These are phyloP conservation scores for Drosophila kambysellisi DNA, from an alignment of 2,888 invertebrate genomes.

Conservation along the genomic window DNA sequence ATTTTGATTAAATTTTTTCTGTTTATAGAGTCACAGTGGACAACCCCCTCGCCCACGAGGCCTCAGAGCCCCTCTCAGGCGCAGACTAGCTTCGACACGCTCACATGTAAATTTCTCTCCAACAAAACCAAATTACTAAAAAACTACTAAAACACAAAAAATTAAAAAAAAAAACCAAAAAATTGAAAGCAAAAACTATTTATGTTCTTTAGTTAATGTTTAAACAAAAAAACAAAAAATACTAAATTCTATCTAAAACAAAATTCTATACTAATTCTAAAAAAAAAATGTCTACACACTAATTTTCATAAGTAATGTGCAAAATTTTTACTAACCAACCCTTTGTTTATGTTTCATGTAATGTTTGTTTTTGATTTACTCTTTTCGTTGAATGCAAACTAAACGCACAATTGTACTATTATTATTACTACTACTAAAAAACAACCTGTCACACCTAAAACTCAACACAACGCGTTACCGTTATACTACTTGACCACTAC, in stretches of 20 bases:
- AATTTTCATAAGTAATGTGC: slow-evolving; percentile 69
- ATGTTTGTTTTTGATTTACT: slow-evolving; percentile 53
- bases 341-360: slow-evolving; percentile 56
- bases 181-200: slow-evolving; percentile 53
- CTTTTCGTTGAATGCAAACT: slow-evolving; percentile 58
- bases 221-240: slow-evolving; percentile 21
- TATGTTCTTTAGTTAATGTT: slow-evolving; percentile 71
- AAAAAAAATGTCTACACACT: slow-evolving; percentile 53
- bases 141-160: slow-evolving; percentile 46
- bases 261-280: slow-evolving; percentile 46
- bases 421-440: not conserved
- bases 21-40: slow-evolving; percentile 86
- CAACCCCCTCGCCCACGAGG: slow-evolving; percentile 86
- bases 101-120: slow-evolving; percentile 85
- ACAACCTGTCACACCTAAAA: slow-evolving; percentile 21
- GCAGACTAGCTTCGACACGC: slow-evolving; percentile 86
- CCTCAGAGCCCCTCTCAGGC: slow-evolving; percentile 86
- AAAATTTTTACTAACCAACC: slow-evolving; percentile 71
- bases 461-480: slow-evolving; percentile 32
- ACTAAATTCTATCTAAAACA: slow-evolving; percentile 33
- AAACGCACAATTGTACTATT: slow-evolving; percentile 54
- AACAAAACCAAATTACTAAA: slow-evolving; percentile 71
- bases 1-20: slow-evolving; percentile 83
- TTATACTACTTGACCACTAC: slow-evolving; percentile 20
- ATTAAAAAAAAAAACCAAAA: slow-evolving; percentile 29